A percentile compares a stretch with the other conserved stretches of the same genome.
phyloP scores from a whole-genome alignment of 2,113 vertebrate species.

The Heptranchias perlo region DNA sequence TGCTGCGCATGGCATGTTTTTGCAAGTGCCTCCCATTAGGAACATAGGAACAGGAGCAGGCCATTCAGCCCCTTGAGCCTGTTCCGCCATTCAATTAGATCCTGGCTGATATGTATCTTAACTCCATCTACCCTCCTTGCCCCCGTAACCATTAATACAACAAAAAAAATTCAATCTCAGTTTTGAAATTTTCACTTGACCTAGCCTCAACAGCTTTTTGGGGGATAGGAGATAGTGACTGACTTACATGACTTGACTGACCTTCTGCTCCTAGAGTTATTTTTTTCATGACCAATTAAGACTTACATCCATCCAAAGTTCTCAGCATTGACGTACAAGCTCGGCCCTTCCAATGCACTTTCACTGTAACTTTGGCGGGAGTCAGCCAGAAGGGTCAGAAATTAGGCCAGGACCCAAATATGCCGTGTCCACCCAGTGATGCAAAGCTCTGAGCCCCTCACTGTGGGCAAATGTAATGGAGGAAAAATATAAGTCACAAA shows the following conservation, averaged over 20 bases:
- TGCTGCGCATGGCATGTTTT: not conserved
- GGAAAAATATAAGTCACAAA: not conserved
- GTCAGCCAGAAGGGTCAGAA: not conserved
- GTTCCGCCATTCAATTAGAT: too few relatives aligned
- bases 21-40: not conserved
- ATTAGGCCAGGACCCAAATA: not conserved
- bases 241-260: not conserved
- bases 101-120: too few relatives aligned
- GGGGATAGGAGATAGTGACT: not conserved
- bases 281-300: not conserved
- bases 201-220: too few relatives aligned
- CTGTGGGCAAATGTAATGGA: not conserved
- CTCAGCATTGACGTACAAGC: not conserved
- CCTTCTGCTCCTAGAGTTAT: not conserved
- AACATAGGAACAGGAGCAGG: too few relatives aligned
- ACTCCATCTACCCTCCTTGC: too few relatives aligned
- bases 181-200: too few relatives aligned
- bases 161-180: too few relatives aligned
- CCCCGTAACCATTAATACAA: too few relatives aligned
- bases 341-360: not conserved
- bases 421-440: not conserved
- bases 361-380: not conserved
- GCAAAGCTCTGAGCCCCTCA: not conserved
- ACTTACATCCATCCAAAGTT: not conserved
- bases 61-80: too few relatives aligned